Evolutionary conservation across 2,888 invertebrate species (phyloP).

Genomic region (Asteroscopus sphinx): DNA sequence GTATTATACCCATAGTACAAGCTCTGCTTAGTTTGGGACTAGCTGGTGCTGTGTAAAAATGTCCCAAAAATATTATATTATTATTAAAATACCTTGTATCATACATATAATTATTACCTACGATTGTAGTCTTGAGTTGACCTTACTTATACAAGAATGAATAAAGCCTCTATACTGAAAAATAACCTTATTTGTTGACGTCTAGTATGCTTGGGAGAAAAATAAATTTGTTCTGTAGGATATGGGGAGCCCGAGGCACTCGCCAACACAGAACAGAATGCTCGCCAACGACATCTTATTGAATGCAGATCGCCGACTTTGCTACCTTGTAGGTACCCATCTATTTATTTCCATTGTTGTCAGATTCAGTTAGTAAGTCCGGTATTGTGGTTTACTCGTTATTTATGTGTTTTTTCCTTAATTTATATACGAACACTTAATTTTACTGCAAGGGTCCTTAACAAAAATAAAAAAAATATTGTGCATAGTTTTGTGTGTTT

Average conservation of each 20-base stretch:
- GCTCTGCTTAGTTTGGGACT: too few relatives aligned
- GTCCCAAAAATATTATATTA: too few relatives aligned
- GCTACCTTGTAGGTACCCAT: too few relatives aligned
- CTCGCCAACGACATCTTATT: conserved; percentile 78
- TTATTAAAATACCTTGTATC: too few relatives aligned
- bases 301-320: conserved; percentile 73
- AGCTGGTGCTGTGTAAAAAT: too few relatives aligned
- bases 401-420: not conserved
- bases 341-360: conserved; percentile 63
- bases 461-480: too few relatives aligned
- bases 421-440: too few relatives aligned
- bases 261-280: too few relatives aligned
- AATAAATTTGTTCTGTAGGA: conserved; percentile 84
- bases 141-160: conserved; percentile 71
- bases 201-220: conserved; percentile 83
- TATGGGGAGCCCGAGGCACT: conserved; percentile 77
- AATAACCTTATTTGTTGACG: conserved; percentile 88
- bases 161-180: conserved; percentile 82
- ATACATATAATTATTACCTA: too few relatives aligned
- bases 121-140: conserved; percentile 35
- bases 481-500: too few relatives aligned
- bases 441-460: too few relatives aligned
- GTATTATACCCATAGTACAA: too few relatives aligned
- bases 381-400: not conserved
- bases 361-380: conserved; percentile 23